Base-by-base conservation (phyloP, 1,140 invertebrate species). In the Drosophila tsacasi region DNA sequence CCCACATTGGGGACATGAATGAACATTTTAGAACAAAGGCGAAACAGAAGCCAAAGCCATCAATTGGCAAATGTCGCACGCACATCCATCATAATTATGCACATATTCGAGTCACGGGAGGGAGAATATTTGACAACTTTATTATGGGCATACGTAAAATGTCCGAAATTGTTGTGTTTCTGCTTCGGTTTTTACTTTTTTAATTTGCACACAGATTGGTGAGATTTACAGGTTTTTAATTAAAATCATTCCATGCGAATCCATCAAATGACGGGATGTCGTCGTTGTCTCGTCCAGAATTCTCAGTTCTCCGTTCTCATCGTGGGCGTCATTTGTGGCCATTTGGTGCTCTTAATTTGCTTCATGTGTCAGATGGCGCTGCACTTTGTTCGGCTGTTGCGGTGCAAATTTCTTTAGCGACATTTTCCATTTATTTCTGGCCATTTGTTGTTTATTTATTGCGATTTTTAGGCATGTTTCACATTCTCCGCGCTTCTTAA, bases 221-320 rank as follows among this genome's bases (percentile, higher is more conserved):
- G 23, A 83, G 83, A 87, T 85, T 90, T 90, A 90, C 85, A 90
- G 86, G 79, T 73, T 90, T 90, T 90, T 90, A 90, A 90, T 90
- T 90, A 85, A 90, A 90, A 82, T 90, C 79, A 87, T 87, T 87
- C 62, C 73, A 87, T 71, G 46, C 58, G 65, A 78, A 87, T 87
- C 80, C 62, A 78, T 87, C 84, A 87, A 77, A 57, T 74, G 74
- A 77, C 62, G 37, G 35, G 21, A 21, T 13, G 15, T 50, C 65
- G 52, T 35, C 19, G 76, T 50, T 59, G 58, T 40, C 47, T 60
- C 32, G 55, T 54, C 52, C 63, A 47, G 63, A 55, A 55, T 61
- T 55, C n/a, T 60, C 19, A 19, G 21, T 17, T 64, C 12, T 39
- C 13, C 10, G 13, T 23, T 23, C 15, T 15, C 10, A 3, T 39